phyloP scores from a whole-genome alignment of 2,888 invertebrate genomes.

The Brassicogethes aeneus region DNA sequence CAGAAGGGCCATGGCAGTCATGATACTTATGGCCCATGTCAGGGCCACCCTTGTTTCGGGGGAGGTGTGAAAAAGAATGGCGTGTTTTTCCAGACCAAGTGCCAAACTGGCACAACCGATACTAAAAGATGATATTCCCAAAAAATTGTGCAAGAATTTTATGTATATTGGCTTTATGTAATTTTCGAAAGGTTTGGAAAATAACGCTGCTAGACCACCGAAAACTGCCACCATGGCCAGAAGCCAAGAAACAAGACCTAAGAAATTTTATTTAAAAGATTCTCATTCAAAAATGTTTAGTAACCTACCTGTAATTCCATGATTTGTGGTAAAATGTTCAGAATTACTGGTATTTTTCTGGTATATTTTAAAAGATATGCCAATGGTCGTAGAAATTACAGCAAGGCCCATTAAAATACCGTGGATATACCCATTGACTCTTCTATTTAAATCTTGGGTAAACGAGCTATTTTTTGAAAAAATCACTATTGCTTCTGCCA shows the following conservation, averaged over 20 bases:
- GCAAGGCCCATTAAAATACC: slow-evolving; percentile 21
- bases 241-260: not conserved
- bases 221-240: not conserved
- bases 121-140: slow-evolving; percentile 19
- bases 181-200: not conserved
- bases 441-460: slow-evolving; percentile 17
- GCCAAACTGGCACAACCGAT: slow-evolving; percentile 20
- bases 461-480: slow-evolving; percentile 23
- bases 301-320: slow-evolving; percentile 21
- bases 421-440: slow-evolving; percentile 21
- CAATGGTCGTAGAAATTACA: slow-evolving; percentile 20
- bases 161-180: slow-evolving; percentile 17
- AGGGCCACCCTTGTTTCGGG: slow-evolving; percentile 9
- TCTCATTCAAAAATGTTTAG: too few species aligned
- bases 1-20: slow-evolving; percentile 17
- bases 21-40: slow-evolving; percentile 10
- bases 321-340: slow-evolving; percentile 27
- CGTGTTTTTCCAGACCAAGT: slow-evolving; percentile 10
- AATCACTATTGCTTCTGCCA: slow-evolving; percentile 26
- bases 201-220: not conserved
- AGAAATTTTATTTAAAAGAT: too few species aligned
- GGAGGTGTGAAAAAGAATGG: slow-evolving; percentile 8
- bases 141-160: slow-evolving; percentile 21
- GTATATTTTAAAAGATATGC: slow-evolving; percentile 26
- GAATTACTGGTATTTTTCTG: slow-evolving; percentile 16